Conservation (phyloP, 2,113 vertebrate species). For the Ceuthmochares aereus region DNA sequence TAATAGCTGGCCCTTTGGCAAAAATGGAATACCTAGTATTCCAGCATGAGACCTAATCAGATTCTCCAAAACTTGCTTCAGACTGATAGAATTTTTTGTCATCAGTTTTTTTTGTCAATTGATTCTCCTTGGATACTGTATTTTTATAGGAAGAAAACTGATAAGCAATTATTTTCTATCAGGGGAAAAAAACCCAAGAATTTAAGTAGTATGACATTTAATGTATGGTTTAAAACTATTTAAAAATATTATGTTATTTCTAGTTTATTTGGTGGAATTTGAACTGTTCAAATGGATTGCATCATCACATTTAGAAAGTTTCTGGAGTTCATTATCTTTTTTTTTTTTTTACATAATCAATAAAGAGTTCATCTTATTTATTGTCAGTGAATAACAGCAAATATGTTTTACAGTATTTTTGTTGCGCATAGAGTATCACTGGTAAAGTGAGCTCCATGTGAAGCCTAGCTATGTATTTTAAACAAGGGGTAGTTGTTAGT, state of each 20-base stretch:
- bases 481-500: neutral
- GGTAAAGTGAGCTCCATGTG: neutral
- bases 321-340: neutral
- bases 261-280: neutral
- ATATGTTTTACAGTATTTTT: neutral
- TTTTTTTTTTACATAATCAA: neutral
- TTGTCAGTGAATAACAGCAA: neutral
- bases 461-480: neutral
- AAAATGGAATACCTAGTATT: slow-evolving; percentile 80
- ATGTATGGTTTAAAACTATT: neutral
- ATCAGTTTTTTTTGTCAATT: slow-evolving; percentile 58
- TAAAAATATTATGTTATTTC: neutral
- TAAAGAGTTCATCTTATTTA: neutral
- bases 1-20: slow-evolving; percentile 93
- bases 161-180: slow-evolving; percentile 4
- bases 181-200: neutral
- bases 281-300: neutral
- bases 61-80: slow-evolving; percentile 80
- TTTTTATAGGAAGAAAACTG: slow-evolving; percentile 62
- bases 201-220: neutral
- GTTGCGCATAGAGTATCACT: neutral
- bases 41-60: slow-evolving; percentile 79
- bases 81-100: slow-evolving; percentile 72
- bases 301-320: neutral
- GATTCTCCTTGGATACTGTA: slow-evolving; percentile 49